These are phyloP conservation scores for Discoglossus pictus DNA, from an alignment of 2,797 vertebrate genomes.

Conservation along the genomic window DNA sequence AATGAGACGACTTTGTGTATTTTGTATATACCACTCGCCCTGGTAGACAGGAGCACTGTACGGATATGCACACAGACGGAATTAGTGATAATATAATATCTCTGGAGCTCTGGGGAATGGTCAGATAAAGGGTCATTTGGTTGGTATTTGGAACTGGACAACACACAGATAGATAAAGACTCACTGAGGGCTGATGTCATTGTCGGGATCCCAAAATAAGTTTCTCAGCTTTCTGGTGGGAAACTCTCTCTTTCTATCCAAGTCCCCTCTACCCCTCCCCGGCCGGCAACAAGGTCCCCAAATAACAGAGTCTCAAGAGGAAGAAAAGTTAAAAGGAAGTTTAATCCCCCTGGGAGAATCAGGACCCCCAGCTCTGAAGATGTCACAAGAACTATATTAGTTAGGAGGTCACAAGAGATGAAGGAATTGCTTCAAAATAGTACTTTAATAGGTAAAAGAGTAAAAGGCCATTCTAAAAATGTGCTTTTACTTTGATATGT, in stretches of 20 bases:
- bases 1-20: too few species aligned
- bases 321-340: slow-evolving; percentile 52
- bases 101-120: slow-evolving; percentile 53
- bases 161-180: slow-evolving; percentile 54
- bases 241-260: slow-evolving; percentile 56
- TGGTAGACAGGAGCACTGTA: too few species aligned
- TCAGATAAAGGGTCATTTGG: background rate
- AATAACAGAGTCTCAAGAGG: slow-evolving; percentile 50
- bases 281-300: slow-evolving; percentile 57
- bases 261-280: slow-evolving; percentile 49
- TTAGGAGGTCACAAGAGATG: too few species aligned
- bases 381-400: background rate
- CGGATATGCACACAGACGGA: too few species aligned
- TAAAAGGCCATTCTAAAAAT: too few species aligned
- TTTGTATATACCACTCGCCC: too few species aligned
- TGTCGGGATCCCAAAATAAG: slow-evolving; percentile 48
- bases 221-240: slow-evolving; percentile 64
- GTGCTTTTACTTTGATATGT: too few species aligned
- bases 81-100: slow-evolving; percentile 75
- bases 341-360: slow-evolving; percentile 63
- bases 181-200: slow-evolving; percentile 52
- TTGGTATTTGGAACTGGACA: slow-evolving; percentile 35
- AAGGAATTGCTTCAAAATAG: too few species aligned
- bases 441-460: too few species aligned
- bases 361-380: background rate